Evolutionary conservation across 2,888 invertebrate genomes (phyloP), one percentile per base, ranked within the genome.

Genomic region (Gnatocerus cornutus): DNA sequence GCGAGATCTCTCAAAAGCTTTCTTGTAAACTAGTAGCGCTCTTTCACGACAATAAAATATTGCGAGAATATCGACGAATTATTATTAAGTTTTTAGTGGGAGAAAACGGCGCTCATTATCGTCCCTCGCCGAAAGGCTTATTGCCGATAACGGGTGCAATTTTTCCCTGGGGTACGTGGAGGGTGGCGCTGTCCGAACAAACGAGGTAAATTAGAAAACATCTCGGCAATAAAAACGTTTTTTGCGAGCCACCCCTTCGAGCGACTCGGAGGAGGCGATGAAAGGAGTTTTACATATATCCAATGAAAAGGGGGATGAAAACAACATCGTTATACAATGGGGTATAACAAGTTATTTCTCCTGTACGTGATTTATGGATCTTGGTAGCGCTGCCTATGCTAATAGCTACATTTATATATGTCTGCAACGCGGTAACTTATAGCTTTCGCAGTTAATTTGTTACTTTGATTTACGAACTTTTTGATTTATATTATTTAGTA

Each of bases 301-400:
- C 78, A 77, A 78, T 78, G 76, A 77, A 77, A 79, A 77, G 81
- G 78, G 79, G 67, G 80, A 80, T 81, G 84, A 84, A 84, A 84
- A 84, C 83, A 84, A 83, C 83, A 81, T 84, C 84, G 83, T 84
- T 84, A 84, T 83, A 84, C 83, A 82, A 81, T 80, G 80, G 77
- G 81, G 82, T 83, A 84, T 85, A 85, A 84, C 84, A 84, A 85
- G 84, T 84, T 84, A 84, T 84, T 83, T 84, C 83, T 84, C 83
- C 81, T 82, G 81, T 81, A 80, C 80, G 82, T 85, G 84, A 85
- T 85, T 85, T 85, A 85, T 85, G 81, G 77, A 74, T 76, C 78
- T 80, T 79, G 81, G 81, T 81, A 80, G 83, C 84, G 84, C 83
- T 83, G 84, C 82, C 84, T 85, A 85, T 85, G 84, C 84, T 85